phyloP scores from a whole-genome alignment of 2,113 vertebrate species.

The Rafetus swinhoei region DNA sequence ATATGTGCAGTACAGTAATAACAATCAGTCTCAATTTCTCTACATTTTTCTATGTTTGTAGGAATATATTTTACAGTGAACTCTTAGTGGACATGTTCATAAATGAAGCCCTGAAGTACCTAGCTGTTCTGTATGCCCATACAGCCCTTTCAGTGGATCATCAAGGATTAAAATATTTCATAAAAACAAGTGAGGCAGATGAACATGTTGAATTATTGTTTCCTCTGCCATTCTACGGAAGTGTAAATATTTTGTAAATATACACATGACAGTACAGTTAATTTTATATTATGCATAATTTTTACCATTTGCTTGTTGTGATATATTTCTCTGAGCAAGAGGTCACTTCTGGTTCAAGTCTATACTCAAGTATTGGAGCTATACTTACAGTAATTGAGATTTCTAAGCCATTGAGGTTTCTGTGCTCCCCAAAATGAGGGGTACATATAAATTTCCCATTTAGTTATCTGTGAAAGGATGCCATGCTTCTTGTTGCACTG shows the following conservation, averaged over 20 bases:
- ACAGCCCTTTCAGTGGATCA: not conserved
- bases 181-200: not conserved
- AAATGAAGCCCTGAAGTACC: not conserved
- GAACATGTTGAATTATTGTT: not conserved
- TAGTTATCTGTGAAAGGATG: too few species aligned
- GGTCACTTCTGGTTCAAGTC: not conserved
- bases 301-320: not conserved
- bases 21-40: not conserved
- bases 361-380: not conserved
- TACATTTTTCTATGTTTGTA: not conserved
- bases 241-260: not conserved
- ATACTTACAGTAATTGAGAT: not conserved
- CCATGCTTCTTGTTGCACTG: too few species aligned
- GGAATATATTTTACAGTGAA: not conserved
- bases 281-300: not conserved
- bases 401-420: not conserved
- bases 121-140: not conserved
- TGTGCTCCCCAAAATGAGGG: not conserved
- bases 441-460: not conserved
- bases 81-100: not conserved
- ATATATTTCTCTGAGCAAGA: not conserved
- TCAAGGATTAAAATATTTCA: not conserved
- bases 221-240: fast-evolving
- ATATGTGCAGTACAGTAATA: not conserved
- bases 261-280: not conserved